Conservation (phyloP, 2,113 vertebrate species). For the Crotalus tigris region DNA sequence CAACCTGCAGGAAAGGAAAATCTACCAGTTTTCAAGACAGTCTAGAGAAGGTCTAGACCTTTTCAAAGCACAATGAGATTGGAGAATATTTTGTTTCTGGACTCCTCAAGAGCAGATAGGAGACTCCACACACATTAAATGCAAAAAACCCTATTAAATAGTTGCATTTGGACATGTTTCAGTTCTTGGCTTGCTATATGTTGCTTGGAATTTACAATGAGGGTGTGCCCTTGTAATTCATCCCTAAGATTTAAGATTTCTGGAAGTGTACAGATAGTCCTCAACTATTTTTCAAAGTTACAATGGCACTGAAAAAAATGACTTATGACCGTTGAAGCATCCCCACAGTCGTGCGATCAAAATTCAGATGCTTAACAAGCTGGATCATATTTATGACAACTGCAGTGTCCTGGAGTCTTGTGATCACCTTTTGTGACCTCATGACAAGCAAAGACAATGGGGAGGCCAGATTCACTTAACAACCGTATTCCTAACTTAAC, state of each 20-base stretch:
- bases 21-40: neutral
- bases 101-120: neutral
- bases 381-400: neutral
- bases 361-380: neutral
- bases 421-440: neutral
- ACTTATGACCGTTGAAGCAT: neutral
- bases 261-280: neutral
- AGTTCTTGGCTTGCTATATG: neutral
- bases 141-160: neutral
- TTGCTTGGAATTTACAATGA: neutral
- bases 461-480: neutral
- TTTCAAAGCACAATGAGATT: neutral
- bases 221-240: neutral
- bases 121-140: neutral
- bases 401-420: neutral
- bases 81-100: neutral
- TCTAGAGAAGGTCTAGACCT: neutral
- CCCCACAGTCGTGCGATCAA: neutral
- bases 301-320: no score
- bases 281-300: neutral
- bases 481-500: neutral
- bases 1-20: neutral
- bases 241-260: neutral
- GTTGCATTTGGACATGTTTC: neutral
- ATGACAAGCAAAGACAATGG: neutral